Conservation (phyloP, 2,888 invertebrate species). For the Dicyrtoma fusca region DNA sequence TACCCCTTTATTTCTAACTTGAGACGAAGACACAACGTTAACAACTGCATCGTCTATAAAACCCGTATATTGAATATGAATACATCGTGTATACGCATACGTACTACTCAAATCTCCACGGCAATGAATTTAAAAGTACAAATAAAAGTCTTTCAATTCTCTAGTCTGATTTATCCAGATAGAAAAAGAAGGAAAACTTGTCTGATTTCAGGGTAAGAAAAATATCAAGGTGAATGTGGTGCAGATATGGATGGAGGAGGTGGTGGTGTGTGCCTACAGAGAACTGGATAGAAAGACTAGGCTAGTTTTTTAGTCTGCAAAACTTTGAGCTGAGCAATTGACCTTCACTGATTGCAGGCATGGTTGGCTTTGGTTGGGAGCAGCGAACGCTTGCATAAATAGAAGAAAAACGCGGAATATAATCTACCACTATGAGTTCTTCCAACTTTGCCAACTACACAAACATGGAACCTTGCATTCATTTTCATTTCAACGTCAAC, state of each 20-base stretch:
- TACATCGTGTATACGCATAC: too few relatives aligned
- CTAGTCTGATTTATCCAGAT: not conserved
- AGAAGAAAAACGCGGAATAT: constrained; percentile 31
- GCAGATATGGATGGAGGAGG: not conserved
- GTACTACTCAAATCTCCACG: not conserved
- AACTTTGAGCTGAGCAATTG: constrained; percentile 22
- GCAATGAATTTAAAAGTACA: not conserved
- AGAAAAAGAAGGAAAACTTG: constrained; percentile 16
- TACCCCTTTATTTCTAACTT: too few relatives aligned
- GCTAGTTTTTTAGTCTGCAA: constrained; percentile 23
- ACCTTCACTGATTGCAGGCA: constrained; percentile 33
- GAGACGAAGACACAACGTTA: too few relatives aligned
- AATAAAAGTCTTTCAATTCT: constrained; percentile 10
- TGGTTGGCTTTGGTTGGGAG: constrained; percentile 26
- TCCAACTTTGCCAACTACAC: constrained; percentile 1
- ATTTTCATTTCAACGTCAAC: constrained; percentile 19
- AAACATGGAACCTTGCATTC: constrained; percentile 16
- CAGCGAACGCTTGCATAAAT: constrained; percentile 33
- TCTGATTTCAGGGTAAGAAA: constrained; percentile 3
- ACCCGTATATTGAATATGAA: too few relatives aligned
- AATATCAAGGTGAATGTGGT: constrained; percentile 18
- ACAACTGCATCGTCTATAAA: too few relatives aligned
- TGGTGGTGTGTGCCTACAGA: not conserved
- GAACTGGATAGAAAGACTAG: constrained; percentile 11
- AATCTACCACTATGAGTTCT: constrained; percentile 11